phyloP scores from a whole-genome alignment of 2,797 vertebrate species.

The Pseudochaenichthys georgianus region DNA sequence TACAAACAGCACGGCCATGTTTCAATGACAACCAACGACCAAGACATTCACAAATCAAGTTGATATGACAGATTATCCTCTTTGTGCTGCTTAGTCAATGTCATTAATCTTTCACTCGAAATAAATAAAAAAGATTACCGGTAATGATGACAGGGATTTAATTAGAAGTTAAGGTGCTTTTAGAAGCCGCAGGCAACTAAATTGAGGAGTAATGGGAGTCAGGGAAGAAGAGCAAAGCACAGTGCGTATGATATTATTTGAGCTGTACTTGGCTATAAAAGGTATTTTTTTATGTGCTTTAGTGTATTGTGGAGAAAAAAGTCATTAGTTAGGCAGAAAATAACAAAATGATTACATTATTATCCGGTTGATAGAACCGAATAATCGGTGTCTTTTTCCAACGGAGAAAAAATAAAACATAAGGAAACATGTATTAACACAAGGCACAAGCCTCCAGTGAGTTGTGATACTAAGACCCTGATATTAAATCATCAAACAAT shows the following conservation, averaged over 20 bases:
- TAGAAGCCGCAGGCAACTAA: slow-evolving; percentile 40
- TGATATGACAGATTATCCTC: slow-evolving; percentile 71
- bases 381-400: background rate
- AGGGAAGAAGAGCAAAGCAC: slow-evolving; percentile 10
- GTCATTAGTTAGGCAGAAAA: background rate
- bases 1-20: slow-evolving; percentile 38
- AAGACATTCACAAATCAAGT: slow-evolving; percentile 77
- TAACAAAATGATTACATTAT: background rate
- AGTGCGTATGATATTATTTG: slow-evolving; percentile 7
- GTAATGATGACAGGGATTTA: slow-evolving; percentile 65
- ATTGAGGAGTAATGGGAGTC: slow-evolving; percentile 31
- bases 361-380: background rate
- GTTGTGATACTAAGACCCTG: background rate
- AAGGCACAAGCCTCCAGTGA: background rate
- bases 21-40: slow-evolving; percentile 61
- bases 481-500: background rate
- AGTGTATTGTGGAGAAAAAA: background rate
- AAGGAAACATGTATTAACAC: background rate
- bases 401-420: background rate
- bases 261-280: slow-evolving; percentile 20
- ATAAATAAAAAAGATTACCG: slow-evolving; percentile 45
- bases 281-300: slow-evolving; percentile 10
- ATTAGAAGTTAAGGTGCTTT: slow-evolving; percentile 62
- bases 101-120: slow-evolving; percentile 74
- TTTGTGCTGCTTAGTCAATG: slow-evolving; percentile 63